These are phyloP conservation scores for Orthosia gracilis DNA, from an alignment of 2,888 invertebrate genomes.

Conservation along the genomic window DNA sequence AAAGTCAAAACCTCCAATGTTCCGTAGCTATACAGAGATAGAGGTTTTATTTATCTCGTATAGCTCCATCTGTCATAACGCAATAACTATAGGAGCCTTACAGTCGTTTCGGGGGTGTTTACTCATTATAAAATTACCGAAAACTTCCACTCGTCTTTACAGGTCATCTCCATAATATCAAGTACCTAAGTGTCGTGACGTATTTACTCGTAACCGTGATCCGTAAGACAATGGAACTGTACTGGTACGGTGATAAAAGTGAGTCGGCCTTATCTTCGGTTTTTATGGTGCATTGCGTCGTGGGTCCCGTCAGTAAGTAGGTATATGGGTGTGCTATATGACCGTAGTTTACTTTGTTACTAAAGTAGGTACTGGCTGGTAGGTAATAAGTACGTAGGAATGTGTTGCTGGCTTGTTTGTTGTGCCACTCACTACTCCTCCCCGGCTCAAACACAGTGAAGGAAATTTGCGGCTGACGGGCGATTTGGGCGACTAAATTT, in stretches of 20 bases:
- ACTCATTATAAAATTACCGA: too few species aligned
- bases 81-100: neutral
- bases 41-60: neutral
- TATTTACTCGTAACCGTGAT: neutral
- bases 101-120: neutral
- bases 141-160: neutral
- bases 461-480: neutral
- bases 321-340: conserved; percentile 63
- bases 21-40: neutral
- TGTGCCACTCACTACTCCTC: neutral
- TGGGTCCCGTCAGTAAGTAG: conserved; percentile 71
- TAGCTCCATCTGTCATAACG: neutral
- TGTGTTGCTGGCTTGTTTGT: neutral
- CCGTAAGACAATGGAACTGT: conserved; percentile 66
- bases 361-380: conserved; percentile 12
- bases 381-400: neutral
- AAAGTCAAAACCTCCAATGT: neutral
- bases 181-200: conserved; percentile 4
- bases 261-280: conserved; percentile 85
- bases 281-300: conserved; percentile 85
- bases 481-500: too few species aligned
- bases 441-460: neutral
- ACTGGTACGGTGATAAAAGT: conserved; percentile 81
- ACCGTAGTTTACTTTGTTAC: conserved; percentile 53
- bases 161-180: neutral